phyloP scores from a whole-genome alignment of 1,140 invertebrate genomes.

The Drosophila funebris region DNA sequence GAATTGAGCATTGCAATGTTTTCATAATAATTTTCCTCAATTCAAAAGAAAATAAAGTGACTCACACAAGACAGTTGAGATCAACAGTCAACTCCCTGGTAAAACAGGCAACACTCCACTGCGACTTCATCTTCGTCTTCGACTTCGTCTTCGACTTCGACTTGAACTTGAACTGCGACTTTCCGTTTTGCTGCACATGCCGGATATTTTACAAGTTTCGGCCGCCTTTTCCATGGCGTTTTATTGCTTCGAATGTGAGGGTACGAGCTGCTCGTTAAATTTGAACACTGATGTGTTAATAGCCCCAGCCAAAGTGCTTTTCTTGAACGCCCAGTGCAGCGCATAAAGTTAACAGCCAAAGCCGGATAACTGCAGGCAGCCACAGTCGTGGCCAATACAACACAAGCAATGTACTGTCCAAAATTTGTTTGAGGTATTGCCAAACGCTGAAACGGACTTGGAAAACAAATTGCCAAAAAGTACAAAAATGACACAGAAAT shows the following conservation, averaged over 20 bases:
- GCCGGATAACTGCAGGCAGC: conserved; percentile 20
- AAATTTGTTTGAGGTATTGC: conserved; percentile 75
- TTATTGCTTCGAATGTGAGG: conserved; percentile 35
- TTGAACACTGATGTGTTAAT: conserved; percentile 80
- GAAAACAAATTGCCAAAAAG: conserved; percentile 72
- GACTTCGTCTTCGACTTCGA: too few species aligned
- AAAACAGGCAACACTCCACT: neutral
- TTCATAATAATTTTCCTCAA: conserved; percentile 60
- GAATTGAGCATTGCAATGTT: conserved; percentile 24
- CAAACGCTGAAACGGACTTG: conserved; percentile 36
- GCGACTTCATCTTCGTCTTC: too few species aligned
- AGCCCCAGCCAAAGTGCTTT: conserved; percentile 37
- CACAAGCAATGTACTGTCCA: conserved; percentile 3
- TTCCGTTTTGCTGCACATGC: conserved; percentile 61
- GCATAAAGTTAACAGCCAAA: conserved; percentile 27
- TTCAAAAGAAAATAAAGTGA: conserved; percentile 47
- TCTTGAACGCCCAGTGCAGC: conserved; percentile 10
- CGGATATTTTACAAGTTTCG: conserved; percentile 77
- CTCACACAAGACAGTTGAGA: neutral
- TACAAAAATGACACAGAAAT: conserved; percentile 60
- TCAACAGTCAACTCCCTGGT: neutral
- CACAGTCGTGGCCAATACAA: neutral
- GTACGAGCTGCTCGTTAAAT: conserved; percentile 63
- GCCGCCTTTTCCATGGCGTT: conserved; percentile 29
- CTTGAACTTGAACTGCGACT: too few species aligned